These are phyloP conservation scores for Carassius carassius DNA, from an alignment of 2,113 vertebrate genomes.

Conservation along the genomic window DNA sequence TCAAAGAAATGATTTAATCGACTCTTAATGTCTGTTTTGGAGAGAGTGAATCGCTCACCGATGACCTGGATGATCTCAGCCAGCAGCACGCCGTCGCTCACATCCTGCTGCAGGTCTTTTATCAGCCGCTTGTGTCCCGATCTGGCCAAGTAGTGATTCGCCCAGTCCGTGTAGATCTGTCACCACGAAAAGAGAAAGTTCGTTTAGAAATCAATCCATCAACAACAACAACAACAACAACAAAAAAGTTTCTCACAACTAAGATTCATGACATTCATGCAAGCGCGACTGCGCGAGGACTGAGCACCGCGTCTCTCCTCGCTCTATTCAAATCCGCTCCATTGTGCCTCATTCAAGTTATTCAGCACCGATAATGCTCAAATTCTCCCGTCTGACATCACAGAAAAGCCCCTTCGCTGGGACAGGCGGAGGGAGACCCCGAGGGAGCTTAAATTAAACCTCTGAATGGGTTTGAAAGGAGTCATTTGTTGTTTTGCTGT, in stretches of 20 bases:
- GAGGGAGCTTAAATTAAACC: slow-evolving; percentile 69
- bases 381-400: slow-evolving; percentile 72
- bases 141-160: slow-evolving; percentile 96
- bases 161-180: slow-evolving; percentile 99
- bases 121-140: slow-evolving; percentile 96
- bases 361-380: slow-evolving; percentile 68
- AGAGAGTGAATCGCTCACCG: slow-evolving; percentile 79
- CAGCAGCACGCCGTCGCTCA: slow-evolving; percentile 92
- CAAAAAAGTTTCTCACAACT: slow-evolving; percentile 64
- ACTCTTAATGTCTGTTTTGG: neutral
- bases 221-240: too few relatives aligned
- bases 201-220: neutral
- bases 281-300: slow-evolving; percentile 35
- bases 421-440: slow-evolving; percentile 55
- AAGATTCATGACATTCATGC: slow-evolving; percentile 38
- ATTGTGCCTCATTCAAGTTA: slow-evolving; percentile 75
- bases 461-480: slow-evolving; percentile 74
- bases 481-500: slow-evolving; percentile 66
- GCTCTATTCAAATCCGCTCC: slow-evolving; percentile 82
- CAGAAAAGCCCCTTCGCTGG: slow-evolving; percentile 76
- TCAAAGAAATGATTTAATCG: neutral
- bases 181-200: slow-evolving; percentile 49
- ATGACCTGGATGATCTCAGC: slow-evolving; percentile 98
- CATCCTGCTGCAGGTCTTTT: slow-evolving; percentile 96
- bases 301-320: slow-evolving; percentile 64